Evolutionary conservation across 2,113 vertebrate species (phyloP).

Genomic region (Clarias magur): DNA sequence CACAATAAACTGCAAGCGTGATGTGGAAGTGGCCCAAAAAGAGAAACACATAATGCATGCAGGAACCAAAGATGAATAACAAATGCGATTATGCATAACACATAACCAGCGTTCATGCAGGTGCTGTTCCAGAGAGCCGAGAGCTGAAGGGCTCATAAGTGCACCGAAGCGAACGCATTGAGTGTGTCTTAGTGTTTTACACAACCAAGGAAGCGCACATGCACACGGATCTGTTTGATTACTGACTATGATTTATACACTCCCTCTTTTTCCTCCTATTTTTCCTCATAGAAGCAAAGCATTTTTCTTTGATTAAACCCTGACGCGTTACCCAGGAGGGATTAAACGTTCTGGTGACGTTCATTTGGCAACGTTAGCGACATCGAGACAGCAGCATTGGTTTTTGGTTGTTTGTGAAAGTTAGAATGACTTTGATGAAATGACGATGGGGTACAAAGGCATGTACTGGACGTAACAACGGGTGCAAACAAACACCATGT

Average conservation of each 20-base stretch:
- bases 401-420: too few species aligned
- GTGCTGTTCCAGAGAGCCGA: background rate
- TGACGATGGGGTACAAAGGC: too few species aligned
- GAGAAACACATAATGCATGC: conserved; percentile 27
- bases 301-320: background rate
- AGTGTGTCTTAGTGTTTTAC: background rate
- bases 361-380: too few species aligned
- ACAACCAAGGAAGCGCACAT: background rate
- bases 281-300: background rate
- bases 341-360: too few species aligned
- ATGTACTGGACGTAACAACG: too few species aligned
- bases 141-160: background rate
- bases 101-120: conserved; percentile 18
- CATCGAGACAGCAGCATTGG: too few species aligned
- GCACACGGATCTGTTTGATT: background rate
- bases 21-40: background rate
- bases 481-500: too few species aligned
- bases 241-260: background rate
- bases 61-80: background rate
- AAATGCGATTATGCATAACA: background rate
- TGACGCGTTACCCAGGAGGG: background rate
- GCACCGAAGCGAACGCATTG: background rate
- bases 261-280: background rate
- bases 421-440: too few species aligned
- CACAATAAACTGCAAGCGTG: conserved; percentile 33